These are phyloP conservation scores for Myiagra hebetior DNA, from an alignment of 2,113 vertebrate species.

Conservation along the genomic window DNA sequence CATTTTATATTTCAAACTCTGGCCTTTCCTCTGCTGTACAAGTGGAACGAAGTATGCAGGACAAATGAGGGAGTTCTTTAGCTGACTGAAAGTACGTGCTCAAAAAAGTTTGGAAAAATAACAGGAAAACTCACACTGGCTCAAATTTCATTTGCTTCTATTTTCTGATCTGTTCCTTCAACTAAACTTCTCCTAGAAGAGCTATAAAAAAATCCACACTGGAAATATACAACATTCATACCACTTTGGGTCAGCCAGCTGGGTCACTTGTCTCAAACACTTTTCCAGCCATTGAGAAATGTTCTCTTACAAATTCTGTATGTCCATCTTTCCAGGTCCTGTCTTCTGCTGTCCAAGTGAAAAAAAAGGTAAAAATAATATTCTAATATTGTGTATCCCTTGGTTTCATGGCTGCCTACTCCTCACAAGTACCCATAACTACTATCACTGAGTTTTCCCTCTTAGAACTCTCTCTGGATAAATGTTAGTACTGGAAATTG, in stretches of 20 bases:
- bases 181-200: slow-evolving; percentile 35
- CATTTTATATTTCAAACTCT: background rate
- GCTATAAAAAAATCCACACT: slow-evolving; percentile 20
- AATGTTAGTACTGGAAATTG: background rate
- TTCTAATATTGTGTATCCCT: background rate
- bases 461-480: background rate
- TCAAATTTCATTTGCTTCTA: slow-evolving; percentile 41
- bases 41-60: background rate
- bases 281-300: slow-evolving; percentile 11
- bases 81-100: background rate
- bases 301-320: background rate
- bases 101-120: background rate
- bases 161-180: slow-evolving; percentile 27
- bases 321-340: background rate
- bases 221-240: slow-evolving; percentile 7
- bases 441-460: background rate
- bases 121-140: slow-evolving; percentile 1
- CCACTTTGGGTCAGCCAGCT: background rate
- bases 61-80: background rate
- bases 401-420: background rate
- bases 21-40: background rate
- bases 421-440: background rate
- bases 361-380: background rate
- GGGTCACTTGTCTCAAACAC: background rate
- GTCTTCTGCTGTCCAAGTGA: background rate